phyloP scores from a whole-genome alignment of 2,888 invertebrate species.

The Conomelus anceps region DNA sequence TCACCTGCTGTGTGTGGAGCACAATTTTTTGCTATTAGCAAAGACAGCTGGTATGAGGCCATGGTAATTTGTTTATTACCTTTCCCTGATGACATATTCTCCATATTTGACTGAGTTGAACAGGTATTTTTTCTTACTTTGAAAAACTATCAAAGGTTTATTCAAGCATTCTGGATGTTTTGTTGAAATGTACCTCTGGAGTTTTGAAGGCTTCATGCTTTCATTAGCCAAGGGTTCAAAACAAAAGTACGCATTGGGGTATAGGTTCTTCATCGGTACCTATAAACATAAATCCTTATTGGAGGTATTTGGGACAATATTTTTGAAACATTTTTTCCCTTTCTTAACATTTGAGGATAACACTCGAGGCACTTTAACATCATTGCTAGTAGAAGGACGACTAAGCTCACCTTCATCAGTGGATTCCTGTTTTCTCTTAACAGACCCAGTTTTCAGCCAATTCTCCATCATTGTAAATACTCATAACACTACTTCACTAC shows the following conservation, averaged over 20 bases:
- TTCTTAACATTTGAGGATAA: background rate
- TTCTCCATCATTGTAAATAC: background rate
- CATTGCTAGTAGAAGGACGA: background rate
- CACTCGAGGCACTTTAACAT: background rate
- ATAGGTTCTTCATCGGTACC: conserved; percentile 29
- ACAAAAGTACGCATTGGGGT: conserved; percentile 33
- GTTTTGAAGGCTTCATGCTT: conserved; percentile 35
- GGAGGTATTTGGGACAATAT: conserved; percentile 22
- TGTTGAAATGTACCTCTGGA: conserved; percentile 30
- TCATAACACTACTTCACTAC: background rate
- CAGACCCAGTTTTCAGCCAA: background rate
- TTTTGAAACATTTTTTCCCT: background rate
- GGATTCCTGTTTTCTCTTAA: background rate
- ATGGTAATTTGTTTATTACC: conserved; percentile 30
- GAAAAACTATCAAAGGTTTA: background rate
- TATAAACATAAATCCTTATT: conserved; percentile 32
- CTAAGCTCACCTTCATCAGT: background rate
- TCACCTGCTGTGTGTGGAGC: conserved; percentile 19
- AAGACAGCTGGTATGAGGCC: conserved; percentile 32
- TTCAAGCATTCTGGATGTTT: conserved; percentile 27
- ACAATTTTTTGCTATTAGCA: conserved; percentile 28
- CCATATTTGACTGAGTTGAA: conserved; percentile 25
- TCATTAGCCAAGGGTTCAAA: conserved; percentile 31
- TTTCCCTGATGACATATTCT: conserved; percentile 26
- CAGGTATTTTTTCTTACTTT: too few species aligned